Evolutionary conservation across 2,888 invertebrate genomes (phyloP).

Genomic region (Diarsia rubi): DNA sequence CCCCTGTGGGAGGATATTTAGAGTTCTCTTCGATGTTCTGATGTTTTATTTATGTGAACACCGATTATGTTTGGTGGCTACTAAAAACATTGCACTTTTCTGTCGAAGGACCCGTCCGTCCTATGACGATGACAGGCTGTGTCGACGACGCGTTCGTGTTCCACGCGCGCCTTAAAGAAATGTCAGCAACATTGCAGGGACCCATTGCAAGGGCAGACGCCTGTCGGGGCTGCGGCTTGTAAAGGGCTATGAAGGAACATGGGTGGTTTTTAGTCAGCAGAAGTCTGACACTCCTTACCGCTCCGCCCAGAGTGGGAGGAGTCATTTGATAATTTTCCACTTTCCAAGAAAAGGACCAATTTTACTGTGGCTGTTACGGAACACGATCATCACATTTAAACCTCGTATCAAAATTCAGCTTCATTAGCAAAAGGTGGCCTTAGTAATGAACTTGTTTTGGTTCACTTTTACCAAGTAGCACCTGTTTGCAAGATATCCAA

Average conservation of each 20-base stretch:
- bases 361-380: background rate
- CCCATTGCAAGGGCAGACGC: too few species aligned
- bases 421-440: background rate
- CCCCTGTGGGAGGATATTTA: conserved; percentile 4
- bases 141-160: too few species aligned
- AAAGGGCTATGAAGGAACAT: too few species aligned
- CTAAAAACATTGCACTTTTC: background rate
- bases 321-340: too few species aligned
- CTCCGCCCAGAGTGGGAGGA: too few species aligned
- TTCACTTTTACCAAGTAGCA: background rate
- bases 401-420: background rate
- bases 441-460: background rate
- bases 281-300: too few species aligned
- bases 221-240: too few species aligned
- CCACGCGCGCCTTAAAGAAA: too few species aligned
- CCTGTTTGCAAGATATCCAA: background rate
- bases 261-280: too few species aligned
- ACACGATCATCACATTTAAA: background rate
- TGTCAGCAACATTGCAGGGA: too few species aligned
- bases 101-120: background rate
- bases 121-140: too few species aligned
- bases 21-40: conserved; percentile 1
- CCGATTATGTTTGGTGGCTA: background rate
- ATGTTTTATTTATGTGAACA: background rate
- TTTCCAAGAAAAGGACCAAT: background rate